Evolutionary conservation across 1,140 invertebrate genomes (phyloP).

Genomic region (Megalopta genalis): DNA sequence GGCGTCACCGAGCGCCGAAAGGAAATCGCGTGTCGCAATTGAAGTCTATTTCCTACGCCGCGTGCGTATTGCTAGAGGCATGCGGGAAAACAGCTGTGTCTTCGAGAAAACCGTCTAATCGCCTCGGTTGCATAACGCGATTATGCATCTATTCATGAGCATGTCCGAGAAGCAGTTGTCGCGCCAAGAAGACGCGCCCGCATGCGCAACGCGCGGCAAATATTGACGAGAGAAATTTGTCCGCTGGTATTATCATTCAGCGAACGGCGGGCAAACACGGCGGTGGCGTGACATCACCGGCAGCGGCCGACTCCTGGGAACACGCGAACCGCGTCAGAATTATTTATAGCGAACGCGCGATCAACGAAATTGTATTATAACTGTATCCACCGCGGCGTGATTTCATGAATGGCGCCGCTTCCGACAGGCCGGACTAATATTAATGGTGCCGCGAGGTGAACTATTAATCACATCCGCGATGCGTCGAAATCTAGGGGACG

Average conservation of each 20-base stretch:
- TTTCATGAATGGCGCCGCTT: not conserved
- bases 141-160: not conserved
- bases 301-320: not conserved
- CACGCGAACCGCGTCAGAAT: conserved; percentile 16
- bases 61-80: too few relatives aligned
- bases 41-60: too few relatives aligned
- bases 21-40: too few relatives aligned
- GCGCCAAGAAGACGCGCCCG: not conserved
- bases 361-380: conserved; percentile 1
- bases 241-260: not conserved
- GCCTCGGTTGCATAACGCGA: not conserved
- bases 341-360: conserved; percentile 28
- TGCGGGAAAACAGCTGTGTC: too few relatives aligned
- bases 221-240: conserved; percentile 28
- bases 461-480: too few relatives aligned
- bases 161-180: not conserved
- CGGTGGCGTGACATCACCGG: conserved; percentile 19
- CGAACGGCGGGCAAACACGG: not conserved
- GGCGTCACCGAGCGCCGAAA: too few relatives aligned
- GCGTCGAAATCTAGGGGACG: too few relatives aligned
- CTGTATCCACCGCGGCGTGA: not conserved
- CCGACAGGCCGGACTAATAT: not conserved
- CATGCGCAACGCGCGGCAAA: conserved; percentile 1
- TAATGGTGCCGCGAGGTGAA: too few relatives aligned
- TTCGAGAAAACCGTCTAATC: too few relatives aligned